Base-by-base conservation (phyloP, 2,888 invertebrate genomes). In the Timandra comae region DNA sequence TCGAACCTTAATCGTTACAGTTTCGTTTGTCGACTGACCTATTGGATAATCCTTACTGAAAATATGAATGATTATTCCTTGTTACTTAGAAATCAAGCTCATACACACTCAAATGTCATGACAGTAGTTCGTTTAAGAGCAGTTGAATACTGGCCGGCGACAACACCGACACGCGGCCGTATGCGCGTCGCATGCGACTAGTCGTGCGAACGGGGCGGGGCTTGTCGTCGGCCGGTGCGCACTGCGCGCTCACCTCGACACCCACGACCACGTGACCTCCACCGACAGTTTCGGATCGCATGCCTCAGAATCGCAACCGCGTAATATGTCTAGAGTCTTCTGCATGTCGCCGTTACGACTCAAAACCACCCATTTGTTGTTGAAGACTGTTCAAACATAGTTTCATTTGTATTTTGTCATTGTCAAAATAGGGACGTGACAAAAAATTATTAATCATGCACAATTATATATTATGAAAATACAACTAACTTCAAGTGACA, bases 241-340 rank as follows among this genome's bases (percentile, higher is more conserved):
- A n/a, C n/a, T n/a, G n/a, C n/a, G n/a, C n/a, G n/a, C n/a, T n/a
- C n/a, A n/a, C n/a, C n/a, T n/a, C n/a, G n/a, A n/a, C n/a, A n/a
- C 7, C 3, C 2, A n/a, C 22, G 52, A 48, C 67, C 71, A 74
- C 1, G 30, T 5, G 1, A 68, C 9, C 0, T 40, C 12, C 33
- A 66, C 34, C 1, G 36, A 39, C 2, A 77, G 35, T 0, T 52
- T 36, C 0, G 77, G 68, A 2, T 46, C 43, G 22, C 77, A 75
- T 4, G 63, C 66, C 1, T 48, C 30, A 0, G 38, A 60, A 0
- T 35, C 48, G 21, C 73, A 76, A 5, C 52, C 53, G 3, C 70
- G 46, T 0, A 35, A 25, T 0, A 74, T 43, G 0, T 36, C 30
- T 0, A 55, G 8, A 5, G 12, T 39, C 0, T 40, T 33, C 1